A percentile compares a stretch with the other conserved stretches of the same genome.
Conservation (phyloP, 1,140 invertebrate genomes). For the Drosophila burlai region DNA sequence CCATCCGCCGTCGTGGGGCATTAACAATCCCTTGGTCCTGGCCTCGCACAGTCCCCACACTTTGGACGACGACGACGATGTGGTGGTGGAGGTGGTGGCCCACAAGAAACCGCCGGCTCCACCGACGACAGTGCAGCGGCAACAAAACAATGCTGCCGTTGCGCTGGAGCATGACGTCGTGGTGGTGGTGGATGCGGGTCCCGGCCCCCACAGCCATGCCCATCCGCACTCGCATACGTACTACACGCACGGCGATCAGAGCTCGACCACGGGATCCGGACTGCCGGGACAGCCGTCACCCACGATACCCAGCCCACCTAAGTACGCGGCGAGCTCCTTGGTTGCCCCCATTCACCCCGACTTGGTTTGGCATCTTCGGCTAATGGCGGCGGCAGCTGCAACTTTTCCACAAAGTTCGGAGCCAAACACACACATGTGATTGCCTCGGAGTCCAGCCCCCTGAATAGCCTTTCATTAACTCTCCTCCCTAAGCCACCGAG, state of each 20-base stretch:
- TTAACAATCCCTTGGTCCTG: conserved; percentile 81
- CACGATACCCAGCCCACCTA: conserved; percentile 51
- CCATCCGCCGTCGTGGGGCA: conserved; percentile 81
- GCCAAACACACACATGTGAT: conserved; percentile 10
- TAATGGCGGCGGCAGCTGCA: conserved; percentile 13
- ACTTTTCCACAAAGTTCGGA: conserved; percentile 56
- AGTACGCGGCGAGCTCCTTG: conserved; percentile 51
- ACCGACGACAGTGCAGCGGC: conserved; percentile 18
- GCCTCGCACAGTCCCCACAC: conserved; percentile 82
- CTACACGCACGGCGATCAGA: conserved; percentile 68
- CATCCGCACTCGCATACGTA: conserved; percentile 64
- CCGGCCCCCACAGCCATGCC: conserved; percentile 54
- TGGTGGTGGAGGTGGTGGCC: conserved; percentile 59
- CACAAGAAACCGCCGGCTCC: conserved; percentile 20
- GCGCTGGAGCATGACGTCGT: conserved; percentile 72
- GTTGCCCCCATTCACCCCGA: conserved; percentile 7
- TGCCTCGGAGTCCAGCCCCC: not conserved
- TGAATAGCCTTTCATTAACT: conserved; percentile 66
- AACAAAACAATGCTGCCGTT: conserved; percentile 20
- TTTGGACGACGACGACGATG: conserved; percentile 75
- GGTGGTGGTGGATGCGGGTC: conserved; percentile 76
- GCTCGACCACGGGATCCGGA: conserved; percentile 46
- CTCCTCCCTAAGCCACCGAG: conserved; percentile 60
- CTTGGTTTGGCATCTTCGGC: conserved; percentile 46
- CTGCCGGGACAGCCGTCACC: conserved; percentile 12